A percentile compares a stretch with the other conserved stretches of the same genome.
phyloP scores from a whole-genome alignment of 2,797 vertebrate species.

The Melopsittacus undulatus region DNA sequence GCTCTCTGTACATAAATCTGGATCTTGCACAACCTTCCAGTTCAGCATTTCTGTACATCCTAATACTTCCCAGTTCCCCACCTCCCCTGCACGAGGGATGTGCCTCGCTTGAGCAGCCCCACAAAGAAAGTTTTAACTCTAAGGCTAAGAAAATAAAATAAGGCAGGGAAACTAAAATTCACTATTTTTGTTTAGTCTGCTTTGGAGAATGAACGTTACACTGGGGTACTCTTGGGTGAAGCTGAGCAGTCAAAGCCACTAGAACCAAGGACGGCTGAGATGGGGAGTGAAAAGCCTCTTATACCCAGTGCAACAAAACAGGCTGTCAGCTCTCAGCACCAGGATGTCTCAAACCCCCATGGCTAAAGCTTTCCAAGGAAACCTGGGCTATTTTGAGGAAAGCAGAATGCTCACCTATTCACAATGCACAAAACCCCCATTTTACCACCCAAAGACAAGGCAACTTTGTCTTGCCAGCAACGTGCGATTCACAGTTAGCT shows the following conservation, averaged over 20 bases:
- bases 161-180: not conserved
- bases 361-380: constrained; percentile 16
- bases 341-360: not conserved
- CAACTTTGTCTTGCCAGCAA: constrained; percentile 60
- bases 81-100: not conserved
- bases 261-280: not conserved
- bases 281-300: constrained; percentile 51
- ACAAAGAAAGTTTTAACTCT: constrained; percentile 45
- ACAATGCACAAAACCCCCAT: constrained; percentile 17
- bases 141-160: not conserved
- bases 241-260: not conserved
- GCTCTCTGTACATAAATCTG: not conserved
- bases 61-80: constrained; percentile 41
- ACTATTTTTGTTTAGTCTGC: constrained; percentile 64
- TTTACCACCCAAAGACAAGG: constrained; percentile 63
- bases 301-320: not conserved
- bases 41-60: not conserved
- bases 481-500: constrained; percentile 47
- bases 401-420: not conserved
- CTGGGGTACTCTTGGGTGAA: constrained; percentile 3
- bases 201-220: constrained; percentile 1
- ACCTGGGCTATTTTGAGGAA: not conserved
- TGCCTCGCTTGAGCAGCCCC: not conserved
- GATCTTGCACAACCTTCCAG: not conserved
- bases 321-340: constrained; percentile 37